Evolutionary conservation across 2,888 invertebrate genomes (phyloP), one percentile per base, ranked within the genome.

Genomic region (Lithophane leautieri): DNA sequence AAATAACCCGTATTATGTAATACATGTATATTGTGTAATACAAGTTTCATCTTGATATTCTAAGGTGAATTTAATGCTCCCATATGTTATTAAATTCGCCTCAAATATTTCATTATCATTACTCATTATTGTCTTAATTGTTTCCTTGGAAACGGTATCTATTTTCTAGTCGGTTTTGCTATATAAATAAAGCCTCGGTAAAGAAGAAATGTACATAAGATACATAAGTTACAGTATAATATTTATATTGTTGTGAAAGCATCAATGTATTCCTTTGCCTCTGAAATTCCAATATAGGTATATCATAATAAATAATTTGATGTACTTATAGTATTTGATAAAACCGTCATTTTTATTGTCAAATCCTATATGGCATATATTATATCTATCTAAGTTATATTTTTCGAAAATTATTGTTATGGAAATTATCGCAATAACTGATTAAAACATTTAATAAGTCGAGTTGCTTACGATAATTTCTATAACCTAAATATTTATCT

Each of bases 71-170:
- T 76, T 76, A 47, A 82, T 47, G 28, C 4, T 16, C 8, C 25
- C 34, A 34, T 34, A 34, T 6, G n/a, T 47, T 47, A 54, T 50
- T 61, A 75, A 75, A 61, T 81, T 75, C 47, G 8, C 56, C 56
- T 34, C 7, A 16, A 76, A 63, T 42, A 50, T 47, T 62, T 76
- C 14, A 44, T 63, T 50, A 73, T 28, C 4, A 47, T 74, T 22
- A 42, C 62, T 11, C 4, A 28, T 61, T 25, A n/a, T 42, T 56
- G 82, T 82, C 60, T 76, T 34, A n/a, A 66, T 82, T 82, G 42
- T 56, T 54, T 25, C 42, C 9, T 44, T 76, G 22, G 25, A 52
- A 50, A 56, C 9, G 16, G 52, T 50, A 14, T 77, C 8, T 16
- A 66, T 62, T 56, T 62, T 61, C 47, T 79, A 70, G 4, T 70